phyloP scores from a whole-genome alignment of 2,888 invertebrate species.

The Oligia fasciuncula region DNA sequence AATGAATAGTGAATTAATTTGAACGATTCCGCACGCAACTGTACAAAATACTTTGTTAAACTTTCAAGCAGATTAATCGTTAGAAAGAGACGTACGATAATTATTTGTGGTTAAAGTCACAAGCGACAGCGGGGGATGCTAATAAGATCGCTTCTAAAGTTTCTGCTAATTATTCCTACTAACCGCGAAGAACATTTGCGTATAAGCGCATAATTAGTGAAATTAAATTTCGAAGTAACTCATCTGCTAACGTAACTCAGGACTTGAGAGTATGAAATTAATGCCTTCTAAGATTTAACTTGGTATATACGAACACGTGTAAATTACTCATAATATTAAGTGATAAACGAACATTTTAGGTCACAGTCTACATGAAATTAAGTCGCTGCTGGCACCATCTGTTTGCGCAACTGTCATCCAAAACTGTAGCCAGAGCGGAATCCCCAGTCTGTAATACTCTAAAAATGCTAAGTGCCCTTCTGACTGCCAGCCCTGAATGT shows the following conservation, averaged over 20 bases:
- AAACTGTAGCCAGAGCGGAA: no score
- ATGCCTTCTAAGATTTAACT: slow-evolving; percentile 6
- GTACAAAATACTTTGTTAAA: slow-evolving; percentile 79
- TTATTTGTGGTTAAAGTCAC: slow-evolving; percentile 45
- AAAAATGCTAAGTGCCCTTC: no score
- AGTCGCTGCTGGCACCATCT: no score
- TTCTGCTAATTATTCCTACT: slow-evolving; percentile 25
- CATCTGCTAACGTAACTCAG: slow-evolving; percentile 16
- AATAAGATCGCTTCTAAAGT: slow-evolving; percentile 44
- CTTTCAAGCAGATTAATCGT: slow-evolving; percentile 81
- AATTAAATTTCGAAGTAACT: slow-evolving; percentile 47
- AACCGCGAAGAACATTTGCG: slow-evolving; percentile 45
- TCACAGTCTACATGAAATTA: not conserved
- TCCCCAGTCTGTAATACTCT: no score
- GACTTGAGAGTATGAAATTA: not conserved
- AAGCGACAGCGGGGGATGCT: slow-evolving; percentile 48
- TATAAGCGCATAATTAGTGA: slow-evolving; percentile 33
- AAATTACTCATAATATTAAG: not conserved
- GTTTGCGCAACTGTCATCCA: no score
- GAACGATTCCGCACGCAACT: slow-evolving; percentile 68
- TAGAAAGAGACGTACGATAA: slow-evolving; percentile 71
- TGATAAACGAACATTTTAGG: not conserved
- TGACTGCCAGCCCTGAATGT: no score
- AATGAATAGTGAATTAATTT: slow-evolving; percentile 46
- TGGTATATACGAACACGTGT: not conserved